phyloP scores from a whole-genome alignment of 1,140 invertebrate genomes.

The Marisa cornuarietis region DNA sequence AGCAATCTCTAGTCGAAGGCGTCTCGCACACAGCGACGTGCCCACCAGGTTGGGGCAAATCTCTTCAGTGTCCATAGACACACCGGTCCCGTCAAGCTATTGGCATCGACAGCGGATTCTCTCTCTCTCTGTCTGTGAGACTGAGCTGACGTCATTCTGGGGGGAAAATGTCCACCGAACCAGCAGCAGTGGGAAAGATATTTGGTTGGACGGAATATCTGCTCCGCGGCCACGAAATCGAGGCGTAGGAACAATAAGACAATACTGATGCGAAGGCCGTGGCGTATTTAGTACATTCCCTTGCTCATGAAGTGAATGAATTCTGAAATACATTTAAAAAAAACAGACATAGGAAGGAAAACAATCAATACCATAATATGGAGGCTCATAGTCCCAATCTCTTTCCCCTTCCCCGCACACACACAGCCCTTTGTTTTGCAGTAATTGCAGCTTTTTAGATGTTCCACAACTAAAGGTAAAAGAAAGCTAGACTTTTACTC shows the following conservation, averaged over 20 bases:
- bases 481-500: no score
- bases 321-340: neutral
- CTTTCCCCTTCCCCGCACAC: neutral
- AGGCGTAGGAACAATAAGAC: neutral
- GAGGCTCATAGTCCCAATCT: neutral
- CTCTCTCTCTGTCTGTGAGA: neutral
- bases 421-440: neutral
- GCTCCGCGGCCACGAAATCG: neutral
- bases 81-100: neutral
- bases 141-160: neutral
- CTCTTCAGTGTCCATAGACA: neutral
- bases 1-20: neutral
- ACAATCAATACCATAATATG: neutral
- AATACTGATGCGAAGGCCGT: neutral
- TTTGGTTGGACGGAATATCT: neutral
- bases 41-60: neutral
- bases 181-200: neutral
- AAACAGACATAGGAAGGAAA: neutral
- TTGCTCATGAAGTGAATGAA: conserved; percentile 9
- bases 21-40: neutral
- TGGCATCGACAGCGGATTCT: neutral
- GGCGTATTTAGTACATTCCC: conserved; percentile 1
- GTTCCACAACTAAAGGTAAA: neutral
- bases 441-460: neutral
- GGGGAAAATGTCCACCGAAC: neutral